These are phyloP conservation scores for Colius striatus DNA, from an alignment of 2,113 vertebrate species.

Conservation along the genomic window DNA sequence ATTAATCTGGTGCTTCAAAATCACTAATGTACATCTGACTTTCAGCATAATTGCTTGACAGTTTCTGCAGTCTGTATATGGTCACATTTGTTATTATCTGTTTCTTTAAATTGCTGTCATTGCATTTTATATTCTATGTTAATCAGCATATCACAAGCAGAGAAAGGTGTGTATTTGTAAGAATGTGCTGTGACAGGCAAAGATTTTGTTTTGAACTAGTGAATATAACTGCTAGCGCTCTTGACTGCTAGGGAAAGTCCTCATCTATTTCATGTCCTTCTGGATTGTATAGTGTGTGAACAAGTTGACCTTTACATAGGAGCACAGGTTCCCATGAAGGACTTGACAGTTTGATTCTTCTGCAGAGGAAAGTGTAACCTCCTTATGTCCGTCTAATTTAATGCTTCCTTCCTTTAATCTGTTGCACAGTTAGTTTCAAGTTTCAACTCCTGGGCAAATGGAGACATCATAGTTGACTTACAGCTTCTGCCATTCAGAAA, in stretches of 20 bases:
- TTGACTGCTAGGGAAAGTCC: neutral
- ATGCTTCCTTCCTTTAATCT: neutral
- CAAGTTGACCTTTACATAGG: neutral
- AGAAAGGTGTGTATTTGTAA: neutral
- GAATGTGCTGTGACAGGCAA: neutral
- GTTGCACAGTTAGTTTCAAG: neutral
- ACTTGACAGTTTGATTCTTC: neutral
- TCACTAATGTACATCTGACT: neutral
- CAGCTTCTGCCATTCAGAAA: neutral
- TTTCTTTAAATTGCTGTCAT: neutral
- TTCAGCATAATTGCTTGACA: neutral
- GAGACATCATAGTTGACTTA: neutral
- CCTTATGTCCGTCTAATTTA: neutral
- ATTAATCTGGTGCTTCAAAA: neutral
- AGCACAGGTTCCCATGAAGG: neutral
- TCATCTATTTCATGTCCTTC: neutral
- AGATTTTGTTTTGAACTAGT: neutral
- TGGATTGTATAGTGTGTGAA: neutral
- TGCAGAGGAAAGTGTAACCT: neutral
- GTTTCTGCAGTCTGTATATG: neutral
- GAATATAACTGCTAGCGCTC: neutral
- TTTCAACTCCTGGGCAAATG: neutral
- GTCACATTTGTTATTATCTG: neutral
- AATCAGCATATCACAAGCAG: neutral
- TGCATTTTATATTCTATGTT: neutral